Evolutionary conservation across 1,140 invertebrate genomes (phyloP).

Genomic region (Leptinotarsa texana): DNA sequence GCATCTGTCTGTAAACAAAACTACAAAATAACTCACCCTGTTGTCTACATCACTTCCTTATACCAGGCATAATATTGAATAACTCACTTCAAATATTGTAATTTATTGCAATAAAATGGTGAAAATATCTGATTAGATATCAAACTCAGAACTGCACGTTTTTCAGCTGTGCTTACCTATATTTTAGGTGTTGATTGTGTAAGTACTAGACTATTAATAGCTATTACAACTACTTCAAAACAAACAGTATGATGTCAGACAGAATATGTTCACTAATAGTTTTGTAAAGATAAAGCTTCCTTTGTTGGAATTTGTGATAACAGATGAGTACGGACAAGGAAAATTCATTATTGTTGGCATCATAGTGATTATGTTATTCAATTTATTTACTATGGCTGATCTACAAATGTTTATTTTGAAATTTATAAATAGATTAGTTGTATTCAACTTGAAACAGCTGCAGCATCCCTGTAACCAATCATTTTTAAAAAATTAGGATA

Average conservation of each 20-base stretch:
- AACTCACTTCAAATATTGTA: neutral
- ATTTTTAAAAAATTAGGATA: no score
- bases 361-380: no score
- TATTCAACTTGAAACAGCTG: no score
- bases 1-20: no score
- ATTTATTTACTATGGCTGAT: no score
- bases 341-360: no score
- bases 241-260: conserved; percentile 4
- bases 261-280: neutral
- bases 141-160: neutral
- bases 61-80: neutral
- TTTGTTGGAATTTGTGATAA: neutral
- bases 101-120: neutral
- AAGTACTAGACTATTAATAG: conserved; percentile 6
- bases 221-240: conserved; percentile 2
- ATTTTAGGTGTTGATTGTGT: neutral
- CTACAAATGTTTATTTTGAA: no score
- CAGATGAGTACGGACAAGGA: neutral
- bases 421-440: no score
- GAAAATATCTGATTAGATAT: neutral
- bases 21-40: neutral
- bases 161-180: neutral
- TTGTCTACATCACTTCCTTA: neutral
- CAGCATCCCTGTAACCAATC: no score
- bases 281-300: neutral